phyloP scores from a whole-genome alignment of 2,888 invertebrate genomes.

The Malthinus seriepunctatus region DNA sequence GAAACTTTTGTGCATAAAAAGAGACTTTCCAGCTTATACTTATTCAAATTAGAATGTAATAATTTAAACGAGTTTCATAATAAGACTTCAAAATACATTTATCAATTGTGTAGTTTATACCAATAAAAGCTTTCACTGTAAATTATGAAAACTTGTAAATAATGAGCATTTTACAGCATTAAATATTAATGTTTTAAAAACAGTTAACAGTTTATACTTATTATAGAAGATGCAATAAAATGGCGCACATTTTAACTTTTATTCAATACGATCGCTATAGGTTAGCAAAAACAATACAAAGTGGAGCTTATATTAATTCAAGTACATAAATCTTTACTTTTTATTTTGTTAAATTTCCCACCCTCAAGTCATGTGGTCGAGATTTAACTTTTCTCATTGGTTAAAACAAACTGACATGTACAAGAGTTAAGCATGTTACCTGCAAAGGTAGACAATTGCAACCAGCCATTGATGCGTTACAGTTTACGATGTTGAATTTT shows the following conservation, averaged over 20 bases:
- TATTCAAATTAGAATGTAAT: too few relatives aligned
- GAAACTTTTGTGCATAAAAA: too few relatives aligned
- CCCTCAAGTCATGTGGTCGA: slow-evolving; percentile 40
- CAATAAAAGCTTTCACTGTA: too few relatives aligned
- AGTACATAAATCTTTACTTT: slow-evolving; percentile 30
- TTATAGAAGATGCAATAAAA: neutral
- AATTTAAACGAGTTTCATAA: too few relatives aligned
- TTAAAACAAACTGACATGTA: slow-evolving; percentile 40
- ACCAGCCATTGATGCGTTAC: slow-evolving; percentile 45
- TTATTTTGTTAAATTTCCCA: slow-evolving; percentile 41
- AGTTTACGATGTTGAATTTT: slow-evolving; percentile 44
- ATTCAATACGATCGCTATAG: slow-evolving; percentile 22
- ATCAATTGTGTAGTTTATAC: too few relatives aligned
- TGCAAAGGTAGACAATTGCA: slow-evolving; percentile 42
- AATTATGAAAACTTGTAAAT: too few relatives aligned
- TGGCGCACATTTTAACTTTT: slow-evolving; percentile 17
- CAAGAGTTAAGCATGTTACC: slow-evolving; percentile 39
- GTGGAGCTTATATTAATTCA: slow-evolving; percentile 28
- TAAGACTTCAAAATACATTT: too few relatives aligned
- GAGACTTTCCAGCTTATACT: too few relatives aligned
- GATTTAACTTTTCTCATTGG: slow-evolving; percentile 38
- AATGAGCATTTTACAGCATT: too few relatives aligned
- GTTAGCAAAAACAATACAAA: slow-evolving; percentile 28
- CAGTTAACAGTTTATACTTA: too few relatives aligned
- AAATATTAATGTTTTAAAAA: too few relatives aligned